A percentile compares a stretch with the other conserved stretches of the same genome.
Evolutionary conservation across 1,140 invertebrate species (phyloP).

Genomic region (Pantala flavescens): DNA sequence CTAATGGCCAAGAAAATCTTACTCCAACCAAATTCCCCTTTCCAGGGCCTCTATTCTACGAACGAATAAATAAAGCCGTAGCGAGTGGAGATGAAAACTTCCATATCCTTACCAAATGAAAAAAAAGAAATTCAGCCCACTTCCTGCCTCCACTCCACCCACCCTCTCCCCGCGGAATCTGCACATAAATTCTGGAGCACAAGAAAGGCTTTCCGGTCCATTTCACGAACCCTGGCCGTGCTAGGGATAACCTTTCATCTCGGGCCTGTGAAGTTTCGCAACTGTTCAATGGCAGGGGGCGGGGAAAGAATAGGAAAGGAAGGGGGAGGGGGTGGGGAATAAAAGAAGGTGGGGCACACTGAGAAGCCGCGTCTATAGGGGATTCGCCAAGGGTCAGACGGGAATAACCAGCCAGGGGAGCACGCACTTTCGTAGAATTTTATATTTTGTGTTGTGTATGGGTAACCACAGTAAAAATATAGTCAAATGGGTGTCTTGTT

Average conservation of each 20-base stretch:
- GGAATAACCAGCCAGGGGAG: neutral
- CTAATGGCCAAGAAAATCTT: too few species aligned
- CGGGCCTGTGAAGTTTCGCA: constrained; percentile 1
- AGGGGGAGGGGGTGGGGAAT: neutral
- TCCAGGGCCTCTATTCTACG: too few species aligned
- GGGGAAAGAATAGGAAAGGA: neutral
- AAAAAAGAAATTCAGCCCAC: neutral
- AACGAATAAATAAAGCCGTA: too few species aligned
- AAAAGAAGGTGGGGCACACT: neutral
- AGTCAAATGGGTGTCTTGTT: neutral
- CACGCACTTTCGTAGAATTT: neutral
- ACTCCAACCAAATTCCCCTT: too few species aligned
- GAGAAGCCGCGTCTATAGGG: neutral
- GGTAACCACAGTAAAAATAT: neutral
- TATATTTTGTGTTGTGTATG: too few species aligned
- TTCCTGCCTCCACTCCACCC: neutral
- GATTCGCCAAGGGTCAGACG: neutral
- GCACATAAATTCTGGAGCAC: neutral
- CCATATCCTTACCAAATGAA: too few species aligned
- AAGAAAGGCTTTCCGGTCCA: constrained; percentile 7
- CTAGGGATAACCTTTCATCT: constrained; percentile 1
- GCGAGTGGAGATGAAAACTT: too few species aligned
- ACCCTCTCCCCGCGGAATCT: neutral
- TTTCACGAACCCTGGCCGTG: neutral
- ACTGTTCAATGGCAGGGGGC: neutral